These are phyloP conservation scores for Enteromius trimaculatus DNA, from an alignment of 2,797 vertebrate species.

Conservation along the genomic window DNA sequence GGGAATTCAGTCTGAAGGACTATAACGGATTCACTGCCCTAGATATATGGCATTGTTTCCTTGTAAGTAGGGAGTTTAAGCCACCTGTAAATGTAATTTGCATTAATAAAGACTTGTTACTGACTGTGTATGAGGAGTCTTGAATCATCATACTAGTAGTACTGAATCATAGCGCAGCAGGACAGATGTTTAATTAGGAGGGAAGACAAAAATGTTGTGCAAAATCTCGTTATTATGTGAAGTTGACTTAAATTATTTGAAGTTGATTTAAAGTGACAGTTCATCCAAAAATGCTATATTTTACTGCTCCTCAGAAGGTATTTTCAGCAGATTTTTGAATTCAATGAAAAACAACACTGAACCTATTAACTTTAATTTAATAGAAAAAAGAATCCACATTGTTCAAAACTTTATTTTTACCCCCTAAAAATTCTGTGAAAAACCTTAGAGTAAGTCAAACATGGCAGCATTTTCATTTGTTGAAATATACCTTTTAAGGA, in stretches of 20 bases:
- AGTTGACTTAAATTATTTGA: not conserved
- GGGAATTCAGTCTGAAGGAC: slow-evolving; percentile 19
- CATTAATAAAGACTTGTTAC: slow-evolving; percentile 10
- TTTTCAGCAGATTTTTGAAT: not conserved
- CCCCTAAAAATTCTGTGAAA: no score
- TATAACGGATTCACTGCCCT: slow-evolving; percentile 5
- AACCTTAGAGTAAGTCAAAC: not conserved
- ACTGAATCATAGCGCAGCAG: not conserved
- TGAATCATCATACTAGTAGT: not conserved
- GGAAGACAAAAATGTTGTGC: not conserved
- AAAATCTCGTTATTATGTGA: not conserved
- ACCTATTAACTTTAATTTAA: not conserved
- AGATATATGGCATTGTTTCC: not conserved
- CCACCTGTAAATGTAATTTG: slow-evolving; percentile 11
- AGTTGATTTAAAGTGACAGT: not conserved
- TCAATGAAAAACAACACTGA: not conserved
- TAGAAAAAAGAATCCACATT: not conserved
- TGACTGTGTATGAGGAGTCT: not conserved
- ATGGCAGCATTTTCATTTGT: not conserved
- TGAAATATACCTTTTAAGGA: not conserved
- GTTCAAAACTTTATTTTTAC: not conserved
- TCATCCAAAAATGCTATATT: not conserved
- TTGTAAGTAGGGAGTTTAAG: not conserved
- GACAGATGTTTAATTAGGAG: not conserved
- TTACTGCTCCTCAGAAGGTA: not conserved